Conservation (phyloP, 2,888 invertebrate genomes). For the Drosophila niveifrons region DNA sequence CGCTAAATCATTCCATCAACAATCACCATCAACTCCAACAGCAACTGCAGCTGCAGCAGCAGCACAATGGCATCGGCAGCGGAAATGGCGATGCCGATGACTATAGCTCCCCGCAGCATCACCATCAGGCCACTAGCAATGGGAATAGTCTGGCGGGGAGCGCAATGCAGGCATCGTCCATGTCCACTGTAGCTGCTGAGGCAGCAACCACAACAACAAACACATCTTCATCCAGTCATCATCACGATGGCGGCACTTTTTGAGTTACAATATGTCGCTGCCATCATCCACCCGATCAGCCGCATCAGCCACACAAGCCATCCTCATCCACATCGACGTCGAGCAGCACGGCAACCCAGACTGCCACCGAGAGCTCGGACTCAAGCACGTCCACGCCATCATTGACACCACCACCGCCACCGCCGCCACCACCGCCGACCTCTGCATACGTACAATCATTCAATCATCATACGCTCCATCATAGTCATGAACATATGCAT, state of each 20-base stretch:
- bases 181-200: constrained; percentile 50
- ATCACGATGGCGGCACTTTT: constrained; percentile 83
- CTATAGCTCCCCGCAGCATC: constrained; percentile 79
- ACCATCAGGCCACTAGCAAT: constrained; percentile 39
- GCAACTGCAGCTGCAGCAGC: constrained; percentile 49
- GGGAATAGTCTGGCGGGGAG: constrained; percentile 37
- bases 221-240: constrained; percentile 64
- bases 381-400: constrained; percentile 68
- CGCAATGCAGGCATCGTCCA: constrained; percentile 12
- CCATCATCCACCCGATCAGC: constrained; percentile 80
- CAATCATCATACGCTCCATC: constrained; percentile 33
- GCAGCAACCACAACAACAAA: constrained; percentile 28
- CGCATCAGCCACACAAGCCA: constrained; percentile 76
- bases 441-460: constrained; percentile 50
- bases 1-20: constrained; percentile 74
- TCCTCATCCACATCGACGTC: constrained; percentile 71
- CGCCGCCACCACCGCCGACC: constrained; percentile 57
- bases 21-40: constrained; percentile 55
- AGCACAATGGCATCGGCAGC: constrained; percentile 67
- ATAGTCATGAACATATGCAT: neutral
- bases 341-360: constrained; percentile 60
- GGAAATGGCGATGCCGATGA: constrained; percentile 73
- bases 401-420: constrained; percentile 59
- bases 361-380: constrained; percentile 64
- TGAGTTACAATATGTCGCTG: constrained; percentile 85